These are phyloP conservation scores for Andrena dorsata DNA, from an alignment of 2,888 invertebrate species.

Conservation along the genomic window DNA sequence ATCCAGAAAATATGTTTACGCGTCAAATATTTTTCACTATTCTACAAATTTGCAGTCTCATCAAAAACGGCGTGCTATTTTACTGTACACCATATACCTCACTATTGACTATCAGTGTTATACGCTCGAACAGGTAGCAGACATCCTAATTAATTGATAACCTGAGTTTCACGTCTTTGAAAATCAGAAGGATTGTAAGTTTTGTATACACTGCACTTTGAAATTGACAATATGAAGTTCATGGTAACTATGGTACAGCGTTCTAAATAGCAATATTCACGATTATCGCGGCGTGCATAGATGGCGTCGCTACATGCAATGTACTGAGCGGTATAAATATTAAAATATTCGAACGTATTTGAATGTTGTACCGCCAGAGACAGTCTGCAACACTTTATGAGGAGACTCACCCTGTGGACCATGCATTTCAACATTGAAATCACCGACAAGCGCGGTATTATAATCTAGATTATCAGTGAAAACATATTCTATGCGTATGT, in stretches of 20 bases:
- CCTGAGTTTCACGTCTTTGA: no score
- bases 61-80: no score
- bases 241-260: neutral
- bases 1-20: no score
- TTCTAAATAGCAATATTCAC: neutral
- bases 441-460: neutral
- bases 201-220: neutral
- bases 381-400: neutral
- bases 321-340: neutral
- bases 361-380: neutral
- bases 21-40: no score
- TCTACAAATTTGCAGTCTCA: no score
- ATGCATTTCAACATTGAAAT: neutral
- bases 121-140: no score
- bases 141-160: no score
- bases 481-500: neutral
- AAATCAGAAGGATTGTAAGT: neutral
- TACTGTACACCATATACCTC: no score
- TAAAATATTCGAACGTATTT: neutral
- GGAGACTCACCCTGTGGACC: neutral
- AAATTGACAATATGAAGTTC: neutral
- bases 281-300: neutral
- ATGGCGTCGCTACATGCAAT: neutral
- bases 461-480: slow-evolving; percentile 5
- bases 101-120: no score